Conservation (phyloP, 2,113 vertebrate genomes). For the Austrofundulus limnaeus region DNA sequence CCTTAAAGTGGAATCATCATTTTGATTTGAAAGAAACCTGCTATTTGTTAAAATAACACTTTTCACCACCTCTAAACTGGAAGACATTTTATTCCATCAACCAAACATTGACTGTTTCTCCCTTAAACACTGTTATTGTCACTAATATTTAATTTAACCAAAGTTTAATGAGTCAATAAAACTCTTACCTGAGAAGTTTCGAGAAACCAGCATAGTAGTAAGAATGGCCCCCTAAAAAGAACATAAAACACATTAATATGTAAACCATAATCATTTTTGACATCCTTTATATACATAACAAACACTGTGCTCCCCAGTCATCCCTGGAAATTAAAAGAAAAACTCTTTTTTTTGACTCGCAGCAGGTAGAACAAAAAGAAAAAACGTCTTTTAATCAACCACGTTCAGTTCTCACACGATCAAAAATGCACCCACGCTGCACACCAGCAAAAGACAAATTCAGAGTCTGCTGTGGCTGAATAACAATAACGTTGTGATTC, state of each 20-base stretch:
- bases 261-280: background rate
- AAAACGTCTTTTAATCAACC: background rate
- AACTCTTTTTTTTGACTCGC: background rate
- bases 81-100: background rate
- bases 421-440: background rate
- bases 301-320: background rate
- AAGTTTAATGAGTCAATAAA: background rate
- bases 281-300: background rate
- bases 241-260: background rate
- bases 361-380: background rate
- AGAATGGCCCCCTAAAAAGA: constrained; percentile 88
- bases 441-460: fast-evolving
- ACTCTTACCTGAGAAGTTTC: constrained; percentile 94
- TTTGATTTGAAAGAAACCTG: background rate
- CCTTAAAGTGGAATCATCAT: constrained; percentile 10
- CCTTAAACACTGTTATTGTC: background rate
- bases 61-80: background rate
- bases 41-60: no score
- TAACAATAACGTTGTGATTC: background rate
- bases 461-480: background rate
- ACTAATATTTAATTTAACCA: background rate
- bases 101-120: background rate
- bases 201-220: constrained; percentile 94
- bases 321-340: background rate
- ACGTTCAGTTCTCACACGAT: background rate